phyloP scores from a whole-genome alignment of 2,797 vertebrate genomes.

The Sebastiscus tertius region DNA sequence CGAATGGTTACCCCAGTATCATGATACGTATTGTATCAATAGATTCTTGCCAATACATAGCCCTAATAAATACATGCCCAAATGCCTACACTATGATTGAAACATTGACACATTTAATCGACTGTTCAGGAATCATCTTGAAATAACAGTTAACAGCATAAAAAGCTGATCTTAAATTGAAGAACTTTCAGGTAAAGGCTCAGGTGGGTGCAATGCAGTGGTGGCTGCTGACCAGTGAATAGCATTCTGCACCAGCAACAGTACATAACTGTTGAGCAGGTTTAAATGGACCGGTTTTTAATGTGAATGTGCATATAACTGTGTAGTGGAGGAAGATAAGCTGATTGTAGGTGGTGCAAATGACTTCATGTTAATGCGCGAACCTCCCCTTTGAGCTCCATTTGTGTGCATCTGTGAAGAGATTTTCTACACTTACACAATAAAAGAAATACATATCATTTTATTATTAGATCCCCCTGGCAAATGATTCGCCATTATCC shows the following conservation, averaged over 20 bases:
- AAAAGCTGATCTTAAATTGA: neutral
- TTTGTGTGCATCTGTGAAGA: neutral
- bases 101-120: neutral
- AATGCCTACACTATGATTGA: neutral
- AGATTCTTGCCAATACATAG: neutral
- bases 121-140: neutral
- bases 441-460: conserved; percentile 17
- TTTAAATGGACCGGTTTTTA: conserved; percentile 6
- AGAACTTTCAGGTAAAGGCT: neutral
- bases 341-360: conserved; percentile 18
- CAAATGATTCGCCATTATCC: conserved; percentile 34
- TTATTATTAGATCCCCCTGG: neutral
- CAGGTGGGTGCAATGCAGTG: neutral
- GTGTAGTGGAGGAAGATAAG: neutral
- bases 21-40: neutral
- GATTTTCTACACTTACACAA: neutral
- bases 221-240: conserved; percentile 12
- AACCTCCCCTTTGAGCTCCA: conserved; percentile 1
- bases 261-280: neutral
- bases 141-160: neutral
- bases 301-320: conserved; percentile 10
- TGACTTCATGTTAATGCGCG: neutral
- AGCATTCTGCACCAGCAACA: conserved; percentile 11
- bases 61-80: neutral
- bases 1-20: too few relatives aligned